These are phyloP conservation scores for Peromyscus nudipes DNA, from an alignment of 2,797 vertebrate genomes.

Conservation along the genomic window DNA sequence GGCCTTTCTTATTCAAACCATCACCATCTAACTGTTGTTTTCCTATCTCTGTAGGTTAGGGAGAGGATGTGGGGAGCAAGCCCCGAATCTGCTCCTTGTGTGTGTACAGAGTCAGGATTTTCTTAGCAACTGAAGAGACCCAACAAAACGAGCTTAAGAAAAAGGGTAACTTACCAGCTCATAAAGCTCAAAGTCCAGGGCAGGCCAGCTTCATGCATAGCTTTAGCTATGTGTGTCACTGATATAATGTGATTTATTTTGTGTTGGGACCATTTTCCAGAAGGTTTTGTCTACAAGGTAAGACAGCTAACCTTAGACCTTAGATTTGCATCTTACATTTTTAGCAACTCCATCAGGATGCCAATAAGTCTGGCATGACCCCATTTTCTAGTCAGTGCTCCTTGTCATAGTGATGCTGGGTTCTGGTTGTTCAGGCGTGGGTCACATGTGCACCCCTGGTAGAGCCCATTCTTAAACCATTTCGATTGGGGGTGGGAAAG, in stretches of 20 bases:
- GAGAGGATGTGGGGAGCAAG: neutral
- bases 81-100: neutral
- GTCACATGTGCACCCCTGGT: neutral
- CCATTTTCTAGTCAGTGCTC: neutral
- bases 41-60: neutral
- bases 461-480: neutral
- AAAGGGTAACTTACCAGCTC: neutral
- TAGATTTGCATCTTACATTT: neutral
- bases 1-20: neutral
- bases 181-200: neutral
- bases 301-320: neutral
- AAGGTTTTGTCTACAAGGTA: neutral
- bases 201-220: neutral
- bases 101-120: neutral
- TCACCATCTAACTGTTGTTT: neutral
- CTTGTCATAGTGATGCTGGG: neutral
- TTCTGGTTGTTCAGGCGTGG: neutral
- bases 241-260: neutral
- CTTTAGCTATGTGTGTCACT: neutral
- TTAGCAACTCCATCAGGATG: neutral
- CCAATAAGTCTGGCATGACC: neutral
- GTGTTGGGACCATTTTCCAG: neutral
- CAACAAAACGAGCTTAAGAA: neutral
- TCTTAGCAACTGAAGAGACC: neutral
- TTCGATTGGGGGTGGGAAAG: neutral